Evolutionary conservation across 2,113 vertebrate species (phyloP), one percentile per base, ranked within the genome.

Genomic region (Atlantisia rogersi): DNA sequence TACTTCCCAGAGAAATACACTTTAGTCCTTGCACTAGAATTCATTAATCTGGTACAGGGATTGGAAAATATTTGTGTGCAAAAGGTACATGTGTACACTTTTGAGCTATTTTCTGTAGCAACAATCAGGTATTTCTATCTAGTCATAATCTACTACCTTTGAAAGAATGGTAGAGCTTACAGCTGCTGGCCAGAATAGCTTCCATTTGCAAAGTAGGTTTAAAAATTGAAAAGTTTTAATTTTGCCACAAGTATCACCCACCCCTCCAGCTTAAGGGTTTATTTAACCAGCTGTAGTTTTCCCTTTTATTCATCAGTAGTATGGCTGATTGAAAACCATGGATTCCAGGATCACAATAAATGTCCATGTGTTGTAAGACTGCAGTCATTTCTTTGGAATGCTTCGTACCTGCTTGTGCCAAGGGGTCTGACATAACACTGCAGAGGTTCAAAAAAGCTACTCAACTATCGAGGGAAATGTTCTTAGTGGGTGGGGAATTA

Each of bases 401-500:
- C 35, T 75, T 68, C 80, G 35, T 16, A 86, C 40, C 60, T 86
- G 29, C 6, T 17, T 59, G 31, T 46, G 63, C 50, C n/a, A 86
- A 59, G 11, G 25, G 24, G 4, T 73, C 42, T 90, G 78, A 67
- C 24, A 55, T 56, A 77, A 70, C 20, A 39, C 10, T 84, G 19
- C 60, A 86, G 80, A 40, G 28, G 26, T 50, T 86, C 15, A 28
- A 26, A 82, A 93, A 44, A 59, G 2, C 5, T 59, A 28, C 29
- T 46, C 35, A 71, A 2, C 28, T 32, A 6, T 21, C 0, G 0
- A 81, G 31, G 31, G 32, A 81, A 90, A 78, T 29, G 32, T 4
- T 78, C 3, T 11, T 1, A 71, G 15, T 19, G 19, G 29, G 8
- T 20, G 11, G 13, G 44, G 56, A 79, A 64, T 6, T 31, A 15